Base-by-base conservation (phyloP, 64 coral and sea anemone genomes). In the Acropora tenuis region DNA sequence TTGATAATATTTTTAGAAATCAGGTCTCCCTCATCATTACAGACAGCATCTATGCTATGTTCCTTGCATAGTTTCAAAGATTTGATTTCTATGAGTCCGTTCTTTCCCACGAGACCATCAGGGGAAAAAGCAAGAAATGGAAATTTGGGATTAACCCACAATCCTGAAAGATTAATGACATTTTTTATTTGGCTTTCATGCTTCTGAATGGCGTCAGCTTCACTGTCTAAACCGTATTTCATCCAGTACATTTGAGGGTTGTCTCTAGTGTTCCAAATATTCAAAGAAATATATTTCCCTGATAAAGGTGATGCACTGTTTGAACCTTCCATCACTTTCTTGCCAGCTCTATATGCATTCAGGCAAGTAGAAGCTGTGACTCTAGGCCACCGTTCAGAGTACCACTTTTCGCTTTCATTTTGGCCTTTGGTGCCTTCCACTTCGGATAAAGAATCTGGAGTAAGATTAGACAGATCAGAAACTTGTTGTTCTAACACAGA, bases 81-180 rank as follows among this genome's bases (percentile, higher is more conserved):
- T n/a, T n/a, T n/a, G n/a, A n/a, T n/a, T n/a, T n/a, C n/a, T n/a
- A n/a, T n/a, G n/a, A n/a, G 17, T 58, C 75, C 76, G 52, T 87
- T 75, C 9, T 92, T 18, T 40, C 50, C 72, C 42, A 86, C 20
- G 45, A 94, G 93, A 75, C 80, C 87, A 94, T 94, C 88, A 12
- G 88, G 74, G 11, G 87, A 89, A 78, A 87, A 94, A 76, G 92
- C 92, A 50, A 94, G 55, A 65, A 83, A 94, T 18, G 87, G 87
- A 83, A 78, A 94, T 89, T 94, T 90, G 11, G 92, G 87, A 74
- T 94, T 94, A 11, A 94, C 87, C 75, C 81, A 94, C 88, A 94
- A 48, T 59, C 93, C 88, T 86, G 88, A 86, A 74, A 13, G 8
- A 17, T 2, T 77, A 59, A 92, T 66, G 50, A 88, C 50, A 50